phyloP scores from a whole-genome alignment of 2,113 vertebrate species.

The Antechinus flavipes region DNA sequence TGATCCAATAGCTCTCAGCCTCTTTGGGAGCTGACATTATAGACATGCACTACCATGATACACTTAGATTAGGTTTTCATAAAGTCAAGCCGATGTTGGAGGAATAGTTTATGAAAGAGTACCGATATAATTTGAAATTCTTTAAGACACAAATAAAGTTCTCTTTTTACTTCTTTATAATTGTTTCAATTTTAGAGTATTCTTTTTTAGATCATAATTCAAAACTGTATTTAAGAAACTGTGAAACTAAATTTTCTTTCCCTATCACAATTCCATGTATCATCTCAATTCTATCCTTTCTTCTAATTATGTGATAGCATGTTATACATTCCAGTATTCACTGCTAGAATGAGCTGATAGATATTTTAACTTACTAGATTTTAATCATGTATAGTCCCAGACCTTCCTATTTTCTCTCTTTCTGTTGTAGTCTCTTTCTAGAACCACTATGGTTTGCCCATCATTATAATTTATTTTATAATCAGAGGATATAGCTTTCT shows the following conservation, averaged over 20 bases:
- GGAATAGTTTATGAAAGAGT: neutral
- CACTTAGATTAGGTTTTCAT: neutral
- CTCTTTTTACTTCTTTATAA: neutral
- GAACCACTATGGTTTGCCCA: neutral
- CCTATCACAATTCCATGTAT: neutral
- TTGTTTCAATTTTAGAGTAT: neutral
- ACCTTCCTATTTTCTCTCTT: neutral
- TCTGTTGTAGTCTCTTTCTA: neutral
- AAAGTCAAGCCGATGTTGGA: neutral
- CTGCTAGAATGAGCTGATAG: neutral
- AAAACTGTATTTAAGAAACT: neutral
- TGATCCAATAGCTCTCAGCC: neutral
- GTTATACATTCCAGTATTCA: neutral
- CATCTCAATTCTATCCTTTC: neutral
- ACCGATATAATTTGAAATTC: neutral
- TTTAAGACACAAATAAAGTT: neutral
- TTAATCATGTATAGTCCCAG: neutral
- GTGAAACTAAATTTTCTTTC: neutral
- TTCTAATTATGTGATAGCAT: neutral
- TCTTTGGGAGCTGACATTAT: neutral
- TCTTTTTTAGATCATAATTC: neutral
- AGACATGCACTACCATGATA: neutral
- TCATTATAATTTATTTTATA: neutral
- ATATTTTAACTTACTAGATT: neutral
- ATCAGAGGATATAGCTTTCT: neutral